These are phyloP conservation scores for Protaetia brevitarsis DNA, from an alignment of 1,140 invertebrate genomes.

Conservation along the genomic window DNA sequence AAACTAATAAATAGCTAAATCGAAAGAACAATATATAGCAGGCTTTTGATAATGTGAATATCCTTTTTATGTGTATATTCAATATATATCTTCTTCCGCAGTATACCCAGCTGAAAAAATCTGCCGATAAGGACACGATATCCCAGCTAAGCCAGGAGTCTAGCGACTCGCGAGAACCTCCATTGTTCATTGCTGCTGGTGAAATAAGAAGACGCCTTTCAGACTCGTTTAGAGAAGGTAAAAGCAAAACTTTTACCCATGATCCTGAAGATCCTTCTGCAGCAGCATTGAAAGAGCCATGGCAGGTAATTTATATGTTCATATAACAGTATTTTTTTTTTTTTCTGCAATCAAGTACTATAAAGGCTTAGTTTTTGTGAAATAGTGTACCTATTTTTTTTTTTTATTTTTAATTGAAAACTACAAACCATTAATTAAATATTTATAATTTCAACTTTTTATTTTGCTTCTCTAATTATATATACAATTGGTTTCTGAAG, in stretches of 20 bases:
- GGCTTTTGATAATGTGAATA: no score
- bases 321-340: no score
- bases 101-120: conserved; percentile 60
- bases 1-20: no score
- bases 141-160: conserved; percentile 91
- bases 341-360: background rate
- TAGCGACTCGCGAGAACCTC: conserved; percentile 80
- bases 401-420: background rate
- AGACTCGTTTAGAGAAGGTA: conserved; percentile 76
- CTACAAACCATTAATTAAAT: no score
- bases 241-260: conserved; percentile 78
- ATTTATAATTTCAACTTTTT: no score
- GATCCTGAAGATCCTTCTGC: conserved; percentile 98
- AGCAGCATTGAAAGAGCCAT: conserved; percentile 89
- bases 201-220: conserved; percentile 87
- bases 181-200: conserved; percentile 79
- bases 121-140: conserved; percentile 74
- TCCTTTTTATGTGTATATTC: no score
- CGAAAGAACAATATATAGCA: no score
- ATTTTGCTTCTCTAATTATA: no score
- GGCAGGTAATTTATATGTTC: conserved; percentile 44
- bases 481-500: background rate
- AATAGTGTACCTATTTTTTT: background rate
- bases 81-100: conserved; percentile 35
- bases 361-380: no score